phyloP scores from a whole-genome alignment of 2,888 invertebrate species.

The Halictus ligatus region DNA sequence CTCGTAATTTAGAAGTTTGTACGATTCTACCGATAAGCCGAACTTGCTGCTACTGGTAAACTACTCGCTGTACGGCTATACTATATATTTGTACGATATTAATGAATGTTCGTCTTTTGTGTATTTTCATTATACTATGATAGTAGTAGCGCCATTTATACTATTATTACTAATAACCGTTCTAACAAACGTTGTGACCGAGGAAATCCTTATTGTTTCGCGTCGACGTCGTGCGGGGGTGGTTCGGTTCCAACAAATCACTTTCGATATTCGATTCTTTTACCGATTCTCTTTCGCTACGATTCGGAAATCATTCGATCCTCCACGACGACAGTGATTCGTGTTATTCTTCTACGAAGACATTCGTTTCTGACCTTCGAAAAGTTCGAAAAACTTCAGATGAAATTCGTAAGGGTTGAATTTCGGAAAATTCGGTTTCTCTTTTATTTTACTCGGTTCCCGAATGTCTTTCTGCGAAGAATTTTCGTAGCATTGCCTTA shows the following conservation, averaged over 20 bases:
- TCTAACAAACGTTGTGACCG: conserved; percentile 45
- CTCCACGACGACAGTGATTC: conserved; percentile 31
- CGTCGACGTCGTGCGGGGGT: conserved; percentile 27
- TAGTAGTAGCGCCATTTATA: conserved; percentile 60
- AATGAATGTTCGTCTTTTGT: conserved; percentile 66
- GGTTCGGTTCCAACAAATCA: neutral
- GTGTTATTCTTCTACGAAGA: conserved; percentile 14
- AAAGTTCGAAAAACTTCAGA: neutral
- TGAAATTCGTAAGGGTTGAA: neutral
- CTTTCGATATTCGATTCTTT: neutral
- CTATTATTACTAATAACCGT: conserved; percentile 47
- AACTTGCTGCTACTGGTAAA: conserved; percentile 49
- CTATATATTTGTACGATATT: conserved; percentile 63
- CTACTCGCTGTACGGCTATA: conserved; percentile 49
- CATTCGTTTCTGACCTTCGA: neutral
- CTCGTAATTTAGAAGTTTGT: conserved; percentile 50
- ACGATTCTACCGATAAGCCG: conserved; percentile 54
- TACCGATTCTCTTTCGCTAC: neutral
- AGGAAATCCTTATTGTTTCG: conserved; percentile 29
- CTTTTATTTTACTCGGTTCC: conserved; percentile 11
- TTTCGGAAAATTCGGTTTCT: neutral
- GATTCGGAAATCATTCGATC: neutral
- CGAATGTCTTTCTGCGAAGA: conserved; percentile 36
- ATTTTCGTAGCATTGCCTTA: conserved; percentile 68
- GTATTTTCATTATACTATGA: conserved; percentile 68